Evolutionary conservation across 1,140 invertebrate species (phyloP).

Genomic region (Drosophila santomea): DNA sequence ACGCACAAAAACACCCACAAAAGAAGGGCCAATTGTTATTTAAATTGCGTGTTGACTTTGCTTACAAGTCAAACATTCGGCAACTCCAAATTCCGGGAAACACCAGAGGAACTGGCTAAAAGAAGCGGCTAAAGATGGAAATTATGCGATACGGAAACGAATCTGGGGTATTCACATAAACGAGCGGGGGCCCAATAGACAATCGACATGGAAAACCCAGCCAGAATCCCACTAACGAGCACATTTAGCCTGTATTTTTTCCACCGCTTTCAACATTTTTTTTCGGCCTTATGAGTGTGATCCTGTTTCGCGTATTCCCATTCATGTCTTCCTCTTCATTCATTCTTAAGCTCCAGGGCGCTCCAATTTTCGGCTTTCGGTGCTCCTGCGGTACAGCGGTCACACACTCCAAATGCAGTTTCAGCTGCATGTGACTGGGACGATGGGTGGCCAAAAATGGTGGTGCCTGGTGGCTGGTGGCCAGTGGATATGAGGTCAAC

Average conservation of each 20-base stretch:
- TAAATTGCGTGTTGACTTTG: constrained; percentile 53
- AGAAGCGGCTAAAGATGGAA: constrained; percentile 15
- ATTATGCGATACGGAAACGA: constrained; percentile 50
- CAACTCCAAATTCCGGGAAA: constrained; percentile 13
- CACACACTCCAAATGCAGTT: constrained; percentile 55
- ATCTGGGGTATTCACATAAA: constrained; percentile 16
- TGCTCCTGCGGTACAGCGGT: constrained; percentile 32
- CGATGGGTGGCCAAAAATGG: neutral
- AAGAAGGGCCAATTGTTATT: constrained; percentile 51
- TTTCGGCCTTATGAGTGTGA: constrained; percentile 2
- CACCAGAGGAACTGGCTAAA: neutral
- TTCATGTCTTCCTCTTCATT: constrained; percentile 69
- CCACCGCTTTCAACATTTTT: constrained; percentile 6
- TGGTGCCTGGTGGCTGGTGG: neutral
- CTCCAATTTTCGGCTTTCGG: constrained; percentile 30
- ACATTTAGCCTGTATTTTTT: constrained; percentile 43
- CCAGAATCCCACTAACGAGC: constrained; percentile 65
- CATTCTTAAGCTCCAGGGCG: constrained; percentile 27
- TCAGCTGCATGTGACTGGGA: constrained; percentile 25
- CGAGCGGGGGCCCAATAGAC: constrained; percentile 9
- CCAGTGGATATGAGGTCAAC: constrained; percentile 30
- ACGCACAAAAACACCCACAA: constrained; percentile 3
- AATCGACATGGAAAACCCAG: constrained; percentile 32
- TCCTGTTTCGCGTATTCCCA: constrained; percentile 33
- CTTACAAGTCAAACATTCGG: constrained; percentile 37